phyloP scores from a whole-genome alignment of 2,113 vertebrate species.

The Nothoprocta perdicaria region DNA sequence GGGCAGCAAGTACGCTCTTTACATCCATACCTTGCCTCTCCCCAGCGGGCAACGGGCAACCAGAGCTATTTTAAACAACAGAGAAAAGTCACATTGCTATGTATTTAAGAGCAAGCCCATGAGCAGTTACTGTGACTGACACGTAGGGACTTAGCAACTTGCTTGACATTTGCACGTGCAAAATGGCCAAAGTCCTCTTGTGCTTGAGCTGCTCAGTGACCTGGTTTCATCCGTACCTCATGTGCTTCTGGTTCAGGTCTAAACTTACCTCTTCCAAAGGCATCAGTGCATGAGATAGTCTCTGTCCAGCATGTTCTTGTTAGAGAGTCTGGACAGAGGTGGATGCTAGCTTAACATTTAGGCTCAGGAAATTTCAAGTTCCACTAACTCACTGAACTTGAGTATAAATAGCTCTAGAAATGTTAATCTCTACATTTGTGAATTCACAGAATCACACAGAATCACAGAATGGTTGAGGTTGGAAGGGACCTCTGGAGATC shows the following conservation, averaged over 20 bases:
- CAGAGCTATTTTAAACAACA: slow-evolving; percentile 33
- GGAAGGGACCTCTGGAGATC: no score
- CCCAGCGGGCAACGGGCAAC: neutral
- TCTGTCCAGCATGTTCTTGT: neutral
- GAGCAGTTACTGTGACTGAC: accelerated
- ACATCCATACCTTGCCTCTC: slow-evolving; percentile 11
- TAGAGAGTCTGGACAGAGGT: neutral
- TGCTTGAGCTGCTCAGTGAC: neutral
- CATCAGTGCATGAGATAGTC: neutral
- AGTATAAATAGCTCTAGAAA: neutral
- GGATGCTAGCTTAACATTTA: neutral
- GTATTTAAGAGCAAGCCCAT: neutral
- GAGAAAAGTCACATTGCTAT: neutral
- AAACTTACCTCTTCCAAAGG: neutral
- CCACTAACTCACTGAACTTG: neutral
- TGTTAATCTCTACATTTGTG: neutral
- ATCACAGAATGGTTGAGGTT: no score
- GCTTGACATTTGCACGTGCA: accelerated
- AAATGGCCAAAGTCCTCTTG: neutral
- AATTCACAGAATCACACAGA: neutral
- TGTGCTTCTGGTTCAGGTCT: neutral
- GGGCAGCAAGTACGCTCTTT: neutral
- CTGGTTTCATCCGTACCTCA: neutral
- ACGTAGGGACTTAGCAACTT: neutral
- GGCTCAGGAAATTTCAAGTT: neutral